phyloP scores from a whole-genome alignment of 2,888 invertebrate species.

The Iselma pallidipennis region DNA sequence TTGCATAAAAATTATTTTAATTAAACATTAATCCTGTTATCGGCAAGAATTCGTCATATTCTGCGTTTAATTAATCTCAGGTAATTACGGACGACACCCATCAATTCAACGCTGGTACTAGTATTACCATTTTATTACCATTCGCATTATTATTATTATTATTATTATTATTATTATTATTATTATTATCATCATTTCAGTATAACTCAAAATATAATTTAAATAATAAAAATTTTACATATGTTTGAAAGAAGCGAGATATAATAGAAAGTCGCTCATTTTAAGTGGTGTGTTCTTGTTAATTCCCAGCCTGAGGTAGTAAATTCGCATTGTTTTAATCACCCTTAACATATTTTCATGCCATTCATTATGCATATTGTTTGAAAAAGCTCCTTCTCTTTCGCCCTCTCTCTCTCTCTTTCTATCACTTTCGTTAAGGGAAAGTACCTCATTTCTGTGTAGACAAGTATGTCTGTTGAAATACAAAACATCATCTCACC shows the following conservation, averaged over 20 bases:
- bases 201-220: not conserved
- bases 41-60: constrained; percentile 15
- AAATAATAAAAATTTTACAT: not conserved
- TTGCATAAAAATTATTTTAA: constrained; percentile 40
- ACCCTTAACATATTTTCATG: constrained; percentile 39
- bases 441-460: constrained; percentile 10
- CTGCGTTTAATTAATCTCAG: constrained; percentile 30
- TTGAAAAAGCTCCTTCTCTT: constrained; percentile 17
- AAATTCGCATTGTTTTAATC: constrained; percentile 40
- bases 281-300: constrained; percentile 33
- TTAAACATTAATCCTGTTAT: constrained; percentile 32
- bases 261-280: not conserved
- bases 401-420: not conserved
- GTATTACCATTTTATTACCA: not conserved
- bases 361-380: constrained; percentile 37
- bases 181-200: constrained; percentile 8
- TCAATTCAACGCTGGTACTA: constrained; percentile 1
- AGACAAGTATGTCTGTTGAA: constrained; percentile 17
- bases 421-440: not conserved
- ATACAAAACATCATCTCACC: constrained; percentile 12
- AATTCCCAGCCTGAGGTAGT: constrained; percentile 37
- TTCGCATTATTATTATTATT: not conserved
- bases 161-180: constrained; percentile 7
- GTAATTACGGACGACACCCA: constrained; percentile 7
- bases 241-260: not conserved